phyloP scores from a whole-genome alignment of 1,140 invertebrate species.

The Kradibia gibbosae region DNA sequence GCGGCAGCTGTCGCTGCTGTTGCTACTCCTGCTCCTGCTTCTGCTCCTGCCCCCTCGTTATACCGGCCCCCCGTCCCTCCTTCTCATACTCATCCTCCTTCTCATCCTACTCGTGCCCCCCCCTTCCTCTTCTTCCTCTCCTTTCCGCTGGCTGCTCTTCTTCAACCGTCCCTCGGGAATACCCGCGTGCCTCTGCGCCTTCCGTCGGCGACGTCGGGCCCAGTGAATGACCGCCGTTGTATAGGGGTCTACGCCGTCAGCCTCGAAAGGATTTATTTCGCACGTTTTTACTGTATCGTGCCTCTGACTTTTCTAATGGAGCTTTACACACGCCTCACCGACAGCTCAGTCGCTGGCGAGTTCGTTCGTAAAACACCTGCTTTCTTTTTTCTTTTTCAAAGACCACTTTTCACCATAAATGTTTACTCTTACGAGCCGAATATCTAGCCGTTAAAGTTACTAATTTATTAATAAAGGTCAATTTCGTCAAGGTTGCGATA shows the following conservation, averaged over 20 bases:
- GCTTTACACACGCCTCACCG: too few species aligned
- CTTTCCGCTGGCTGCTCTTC: neutral
- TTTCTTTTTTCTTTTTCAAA: too few species aligned
- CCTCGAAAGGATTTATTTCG: neutral
- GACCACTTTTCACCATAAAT: too few species aligned
- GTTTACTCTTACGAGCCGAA: too few species aligned
- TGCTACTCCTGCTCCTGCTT: neutral
- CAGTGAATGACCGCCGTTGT: slow-evolving; percentile 32
- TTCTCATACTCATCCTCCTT: neutral
- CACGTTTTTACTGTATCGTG: neutral
- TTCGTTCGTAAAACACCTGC: too few species aligned
- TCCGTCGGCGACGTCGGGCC: neutral
- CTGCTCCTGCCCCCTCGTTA: neutral
- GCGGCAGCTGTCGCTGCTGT: slow-evolving; percentile 1
- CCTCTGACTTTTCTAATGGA: neutral
- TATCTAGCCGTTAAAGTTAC: too few species aligned
- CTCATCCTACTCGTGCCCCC: neutral
- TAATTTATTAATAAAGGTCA: too few species aligned
- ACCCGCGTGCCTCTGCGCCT: neutral
- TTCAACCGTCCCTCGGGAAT: neutral
- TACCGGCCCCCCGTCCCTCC: neutral
- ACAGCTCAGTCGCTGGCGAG: too few species aligned
- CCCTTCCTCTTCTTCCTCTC: neutral
- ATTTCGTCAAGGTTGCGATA: too few species aligned
- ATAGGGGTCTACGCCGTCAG: slow-evolving; percentile 9